Evolutionary conservation across 92 coral and sea anemone species (phyloP).

Genomic region (Heteractis magnifica): DNA sequence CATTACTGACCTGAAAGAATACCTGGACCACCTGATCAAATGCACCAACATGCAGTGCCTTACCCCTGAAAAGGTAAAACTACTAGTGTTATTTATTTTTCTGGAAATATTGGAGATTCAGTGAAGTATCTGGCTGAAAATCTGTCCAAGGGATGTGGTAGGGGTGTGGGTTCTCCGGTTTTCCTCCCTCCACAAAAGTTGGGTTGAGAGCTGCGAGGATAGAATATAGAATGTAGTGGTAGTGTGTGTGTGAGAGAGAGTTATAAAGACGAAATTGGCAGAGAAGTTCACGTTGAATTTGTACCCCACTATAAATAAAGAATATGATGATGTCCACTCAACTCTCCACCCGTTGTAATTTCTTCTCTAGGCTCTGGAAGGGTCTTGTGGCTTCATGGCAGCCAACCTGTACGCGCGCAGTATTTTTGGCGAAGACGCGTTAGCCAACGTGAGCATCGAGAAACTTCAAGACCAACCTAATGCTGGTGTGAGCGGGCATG

Average conservation of each 20-base stretch:
- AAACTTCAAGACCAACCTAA: slow-evolving; percentile 79
- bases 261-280: too few relatives aligned
- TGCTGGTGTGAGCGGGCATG: slow-evolving; percentile 92
- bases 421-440: slow-evolving; percentile 97
- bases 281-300: too few relatives aligned
- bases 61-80: slow-evolving; percentile 84
- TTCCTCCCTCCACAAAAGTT: too few relatives aligned
- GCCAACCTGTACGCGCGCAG: slow-evolving; percentile 98
- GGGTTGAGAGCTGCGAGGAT: too few relatives aligned
- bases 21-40: slow-evolving; percentile 81
- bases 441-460: slow-evolving; percentile 96
- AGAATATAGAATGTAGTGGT: too few relatives aligned
- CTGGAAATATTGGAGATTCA: not conserved
- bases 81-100: not conserved
- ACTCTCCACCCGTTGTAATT: not conserved
- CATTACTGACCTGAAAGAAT: slow-evolving; percentile 80
- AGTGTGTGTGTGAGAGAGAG: too few relatives aligned
- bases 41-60: slow-evolving; percentile 96
- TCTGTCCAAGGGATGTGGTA: too few relatives aligned
- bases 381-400: slow-evolving; percentile 98
- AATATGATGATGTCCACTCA: too few relatives aligned
- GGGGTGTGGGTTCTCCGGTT: too few relatives aligned
- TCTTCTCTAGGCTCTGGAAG: slow-evolving; percentile 77
- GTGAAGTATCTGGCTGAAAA: not conserved
- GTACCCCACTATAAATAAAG: too few relatives aligned